A percentile compares a stretch with the other conserved stretches of the same genome.
These are phyloP conservation scores for Tragopan temminckii DNA, from an alignment of 2,797 vertebrate species.

Conservation along the genomic window DNA sequence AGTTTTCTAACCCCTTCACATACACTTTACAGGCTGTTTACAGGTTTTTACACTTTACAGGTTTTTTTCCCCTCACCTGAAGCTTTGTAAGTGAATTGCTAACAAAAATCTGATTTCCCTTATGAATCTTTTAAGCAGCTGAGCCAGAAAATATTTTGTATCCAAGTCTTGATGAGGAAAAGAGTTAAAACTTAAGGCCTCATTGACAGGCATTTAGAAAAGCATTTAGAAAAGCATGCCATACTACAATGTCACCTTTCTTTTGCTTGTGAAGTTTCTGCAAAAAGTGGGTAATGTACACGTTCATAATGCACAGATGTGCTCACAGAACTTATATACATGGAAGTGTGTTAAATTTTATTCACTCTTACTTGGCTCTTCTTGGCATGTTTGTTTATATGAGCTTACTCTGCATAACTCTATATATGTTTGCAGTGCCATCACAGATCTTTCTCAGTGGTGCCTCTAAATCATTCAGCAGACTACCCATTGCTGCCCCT, in stretches of 20 bases:
- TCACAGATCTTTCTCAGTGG: not conserved
- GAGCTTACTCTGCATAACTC: not conserved
- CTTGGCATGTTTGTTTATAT: not conserved
- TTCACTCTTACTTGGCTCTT: not conserved
- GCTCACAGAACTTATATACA: not conserved
- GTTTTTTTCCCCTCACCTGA: not conserved
- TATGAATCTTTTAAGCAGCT: not conserved
- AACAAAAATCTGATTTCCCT: not conserved
- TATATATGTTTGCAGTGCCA: not conserved
- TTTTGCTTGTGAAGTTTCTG: not conserved
- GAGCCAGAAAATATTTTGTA: not conserved
- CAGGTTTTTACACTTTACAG: not conserved
- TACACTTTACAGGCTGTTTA: not conserved
- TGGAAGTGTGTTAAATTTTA: not conserved
- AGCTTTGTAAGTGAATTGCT: slow-evolving; percentile 2
- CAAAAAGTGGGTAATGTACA: not conserved
- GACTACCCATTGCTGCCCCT: not conserved
- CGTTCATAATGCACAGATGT: not conserved
- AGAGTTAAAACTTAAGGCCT: not conserved
- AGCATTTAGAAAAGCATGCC: not conserved
- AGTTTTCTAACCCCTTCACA: not conserved
- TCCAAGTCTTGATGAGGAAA: not conserved
- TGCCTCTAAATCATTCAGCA: not conserved
- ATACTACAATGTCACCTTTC: not conserved
- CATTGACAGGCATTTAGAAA: not conserved